phyloP scores from a whole-genome alignment of 2,113 vertebrate species.

The Paracanthobrama guichenoti region DNA sequence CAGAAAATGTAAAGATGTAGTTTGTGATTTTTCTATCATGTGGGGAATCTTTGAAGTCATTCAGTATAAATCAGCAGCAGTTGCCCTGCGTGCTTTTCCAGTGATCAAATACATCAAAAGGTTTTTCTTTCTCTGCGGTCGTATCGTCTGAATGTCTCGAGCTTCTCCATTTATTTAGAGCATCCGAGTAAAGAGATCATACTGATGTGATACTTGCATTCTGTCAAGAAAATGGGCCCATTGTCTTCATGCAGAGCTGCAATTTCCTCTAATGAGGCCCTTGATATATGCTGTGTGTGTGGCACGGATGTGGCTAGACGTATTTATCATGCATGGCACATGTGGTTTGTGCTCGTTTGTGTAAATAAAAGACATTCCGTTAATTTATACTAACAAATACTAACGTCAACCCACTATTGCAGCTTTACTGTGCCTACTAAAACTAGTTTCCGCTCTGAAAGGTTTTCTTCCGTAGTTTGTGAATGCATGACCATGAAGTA shows the following conservation, averaged over 20 bases:
- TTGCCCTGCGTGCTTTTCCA: not conserved
- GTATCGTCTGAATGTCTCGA: not conserved
- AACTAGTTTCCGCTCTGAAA: not conserved
- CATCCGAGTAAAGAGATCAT: conserved; percentile 3
- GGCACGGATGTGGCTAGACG: conserved; percentile 20
- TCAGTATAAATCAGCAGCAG: conserved; percentile 1
- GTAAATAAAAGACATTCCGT: conserved; percentile 17
- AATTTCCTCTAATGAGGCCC: conserved; percentile 30
- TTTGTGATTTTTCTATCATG: not conserved
- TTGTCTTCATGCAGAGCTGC: conserved; percentile 28
- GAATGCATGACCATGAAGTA: not conserved
- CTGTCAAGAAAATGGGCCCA: conserved; percentile 20
- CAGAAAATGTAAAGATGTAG: not conserved
- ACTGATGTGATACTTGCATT: conserved; percentile 1
- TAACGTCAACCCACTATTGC: not conserved
- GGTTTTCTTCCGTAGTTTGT: not conserved
- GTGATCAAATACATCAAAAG: conserved; percentile 2
- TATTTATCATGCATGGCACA: conserved; percentile 16
- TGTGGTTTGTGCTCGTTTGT: conserved; percentile 22
- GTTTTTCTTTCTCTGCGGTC: conserved; percentile 5
- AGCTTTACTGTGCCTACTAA: not conserved
- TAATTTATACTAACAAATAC: conserved; percentile 17
- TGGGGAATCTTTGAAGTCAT: conserved; percentile 5
- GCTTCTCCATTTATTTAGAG: conserved; percentile 2
- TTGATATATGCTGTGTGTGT: conserved; percentile 37